Conservation (phyloP, 1,140 invertebrate species). For the Cotesia vestalis region DNA sequence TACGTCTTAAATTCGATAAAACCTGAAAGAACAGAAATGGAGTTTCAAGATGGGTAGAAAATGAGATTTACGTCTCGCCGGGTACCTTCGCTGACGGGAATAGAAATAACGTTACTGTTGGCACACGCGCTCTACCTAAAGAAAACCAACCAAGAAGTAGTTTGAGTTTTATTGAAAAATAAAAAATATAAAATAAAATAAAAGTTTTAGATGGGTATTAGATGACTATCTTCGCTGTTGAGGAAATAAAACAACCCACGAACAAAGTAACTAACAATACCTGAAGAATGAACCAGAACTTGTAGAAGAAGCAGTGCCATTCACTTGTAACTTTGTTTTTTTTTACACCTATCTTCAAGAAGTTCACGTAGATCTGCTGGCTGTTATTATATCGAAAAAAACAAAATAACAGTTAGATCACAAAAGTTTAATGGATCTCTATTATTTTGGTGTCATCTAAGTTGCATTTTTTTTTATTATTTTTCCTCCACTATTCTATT, state of each 20-base stretch:
- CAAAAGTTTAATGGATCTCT: constrained; percentile 12
- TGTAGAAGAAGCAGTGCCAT: constrained; percentile 10
- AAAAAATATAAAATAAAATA: constrained; percentile 6
- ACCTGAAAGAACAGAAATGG: neutral
- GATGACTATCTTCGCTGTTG: constrained; percentile 9
- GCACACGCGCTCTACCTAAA: constrained; percentile 13
- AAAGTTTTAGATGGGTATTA: constrained; percentile 13
- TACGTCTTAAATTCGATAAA: constrained; percentile 19
- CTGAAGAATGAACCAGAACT: neutral
- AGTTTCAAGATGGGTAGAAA: constrained; percentile 31
- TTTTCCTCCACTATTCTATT: neutral
- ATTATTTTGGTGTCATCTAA: neutral
- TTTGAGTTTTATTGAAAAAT: constrained; percentile 12
- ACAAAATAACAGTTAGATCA: constrained; percentile 1
- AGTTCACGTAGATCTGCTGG: constrained; percentile 1
- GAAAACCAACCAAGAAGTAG: constrained; percentile 12
- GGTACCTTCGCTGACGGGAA: constrained; percentile 32
- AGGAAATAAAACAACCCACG: neutral
- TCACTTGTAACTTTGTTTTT: neutral
- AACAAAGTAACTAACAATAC: constrained; percentile 9
- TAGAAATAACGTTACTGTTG: constrained; percentile 34
- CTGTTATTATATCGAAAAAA: neutral
- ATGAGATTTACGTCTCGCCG: constrained; percentile 34
- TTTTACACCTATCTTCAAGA: neutral
- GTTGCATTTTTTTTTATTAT: constrained; percentile 11